Evolutionary conservation across 2,797 vertebrate species (phyloP).

Genomic region (Cyprinella venusta): DNA sequence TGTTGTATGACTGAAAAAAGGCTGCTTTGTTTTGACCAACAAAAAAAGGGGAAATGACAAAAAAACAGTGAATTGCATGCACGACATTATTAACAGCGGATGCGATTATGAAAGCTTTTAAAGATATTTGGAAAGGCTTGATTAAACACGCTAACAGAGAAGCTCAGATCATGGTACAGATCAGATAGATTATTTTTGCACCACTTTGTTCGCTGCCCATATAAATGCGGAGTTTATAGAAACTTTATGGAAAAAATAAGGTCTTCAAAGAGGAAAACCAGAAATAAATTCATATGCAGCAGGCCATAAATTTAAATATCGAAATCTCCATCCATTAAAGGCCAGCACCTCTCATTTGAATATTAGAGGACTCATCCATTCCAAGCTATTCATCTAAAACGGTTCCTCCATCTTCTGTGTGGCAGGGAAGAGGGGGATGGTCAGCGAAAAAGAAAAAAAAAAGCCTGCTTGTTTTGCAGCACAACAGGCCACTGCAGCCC

Average conservation of each 20-base stretch:
- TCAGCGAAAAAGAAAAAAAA: constrained; percentile 53
- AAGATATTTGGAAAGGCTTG: constrained; percentile 22
- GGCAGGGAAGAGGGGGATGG: constrained; percentile 56
- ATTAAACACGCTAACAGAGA: background rate
- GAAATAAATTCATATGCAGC: background rate
- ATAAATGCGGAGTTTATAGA: background rate
- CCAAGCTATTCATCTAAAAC: constrained; percentile 50
- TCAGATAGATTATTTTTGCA: background rate
- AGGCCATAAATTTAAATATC: background rate
- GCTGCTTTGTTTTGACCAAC: background rate
- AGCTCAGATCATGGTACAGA: background rate
- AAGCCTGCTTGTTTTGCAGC: constrained; percentile 77
- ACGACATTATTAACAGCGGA: constrained; percentile 1
- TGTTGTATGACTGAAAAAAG: background rate
- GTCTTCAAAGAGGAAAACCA: background rate
- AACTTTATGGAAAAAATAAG: constrained; percentile 12
- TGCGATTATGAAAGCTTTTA: constrained; percentile 10
- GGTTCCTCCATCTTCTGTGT: constrained; percentile 54
- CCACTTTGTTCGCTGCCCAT: background rate
- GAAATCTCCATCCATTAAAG: constrained; percentile 17
- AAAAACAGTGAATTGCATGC: constrained; percentile 3
- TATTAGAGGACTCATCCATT: constrained; percentile 40
- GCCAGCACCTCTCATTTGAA: constrained; percentile 29
- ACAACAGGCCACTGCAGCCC: constrained; percentile 77
- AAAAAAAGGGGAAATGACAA: background rate